Percentiles rank a stretch among this genome's conserved stretches.
Evolutionary conservation across 2,113 vertebrate species (phyloP).

Genomic region (Gallinago undulata): DNA sequence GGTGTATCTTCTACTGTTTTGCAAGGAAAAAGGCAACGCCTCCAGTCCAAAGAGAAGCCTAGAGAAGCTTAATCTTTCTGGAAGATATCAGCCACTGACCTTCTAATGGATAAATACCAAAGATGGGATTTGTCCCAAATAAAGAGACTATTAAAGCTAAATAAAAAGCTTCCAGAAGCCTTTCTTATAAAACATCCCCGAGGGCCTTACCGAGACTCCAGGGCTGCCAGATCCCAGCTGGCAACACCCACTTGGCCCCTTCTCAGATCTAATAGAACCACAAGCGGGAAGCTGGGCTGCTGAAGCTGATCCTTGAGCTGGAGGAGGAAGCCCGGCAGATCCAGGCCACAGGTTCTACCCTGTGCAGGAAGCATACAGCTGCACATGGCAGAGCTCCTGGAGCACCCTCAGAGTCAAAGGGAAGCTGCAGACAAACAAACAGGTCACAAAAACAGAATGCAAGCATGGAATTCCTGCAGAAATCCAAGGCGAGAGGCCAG

Average conservation of each 20-base stretch:
- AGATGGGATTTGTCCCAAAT: neutral
- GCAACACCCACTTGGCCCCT: neutral
- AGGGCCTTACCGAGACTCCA: neutral
- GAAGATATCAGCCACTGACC: neutral
- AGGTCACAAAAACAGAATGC: constrained; percentile 69
- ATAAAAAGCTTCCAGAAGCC: neutral
- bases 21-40: neutral
- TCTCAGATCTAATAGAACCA: constrained; percentile 74
- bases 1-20: neutral
- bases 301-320: constrained; percentile 70
- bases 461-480: constrained; percentile 63
- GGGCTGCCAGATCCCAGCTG: neutral
- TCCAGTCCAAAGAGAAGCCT: neutral
- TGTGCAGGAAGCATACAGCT: constrained; percentile 68
- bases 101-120: neutral
- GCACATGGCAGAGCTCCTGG: constrained; percentile 71
- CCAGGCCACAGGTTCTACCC: constrained; percentile 42
- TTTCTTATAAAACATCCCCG: neutral
- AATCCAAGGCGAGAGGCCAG: constrained; percentile 59
- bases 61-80: neutral
- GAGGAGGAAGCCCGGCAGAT: constrained; percentile 72
- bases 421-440: constrained; percentile 77
- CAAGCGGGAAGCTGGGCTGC: constrained; percentile 69
- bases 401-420: constrained; percentile 70
- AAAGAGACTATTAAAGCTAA: neutral